Percentiles rank a stretch among this genome's conserved stretches.
Evolutionary conservation across 2,888 invertebrate species (phyloP).

Genomic region (Drosophila dives): DNA sequence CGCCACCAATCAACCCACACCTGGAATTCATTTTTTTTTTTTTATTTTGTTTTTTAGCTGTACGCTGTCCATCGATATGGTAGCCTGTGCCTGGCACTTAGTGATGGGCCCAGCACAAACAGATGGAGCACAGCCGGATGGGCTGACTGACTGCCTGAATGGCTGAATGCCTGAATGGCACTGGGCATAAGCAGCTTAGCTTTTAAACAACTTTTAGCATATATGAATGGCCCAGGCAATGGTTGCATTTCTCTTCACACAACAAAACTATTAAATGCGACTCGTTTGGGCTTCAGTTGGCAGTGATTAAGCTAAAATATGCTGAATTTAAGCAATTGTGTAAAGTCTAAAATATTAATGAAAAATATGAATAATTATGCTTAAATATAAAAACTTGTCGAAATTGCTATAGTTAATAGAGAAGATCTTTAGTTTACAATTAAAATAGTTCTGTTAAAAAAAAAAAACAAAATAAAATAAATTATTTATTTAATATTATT

Average conservation of each 20-base stretch:
- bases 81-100: constrained; percentile 58
- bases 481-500: not conserved
- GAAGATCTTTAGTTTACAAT: not conserved
- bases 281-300: constrained; percentile 13
- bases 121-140: constrained; percentile 29
- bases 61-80: constrained; percentile 55
- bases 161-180: constrained; percentile 28
- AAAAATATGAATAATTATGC: too few species aligned
- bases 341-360: not conserved
- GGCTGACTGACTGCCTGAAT: constrained; percentile 27
- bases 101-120: constrained; percentile 28
- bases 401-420: accelerated
- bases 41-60: constrained; percentile 1
- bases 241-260: constrained; percentile 8
- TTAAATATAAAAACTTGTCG: not conserved
- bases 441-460: too few species aligned
- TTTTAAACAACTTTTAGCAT: constrained; percentile 66
- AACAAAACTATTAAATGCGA: constrained; percentile 32
- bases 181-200: constrained; percentile 70
- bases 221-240: constrained; percentile 27
- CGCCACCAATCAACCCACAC: constrained; percentile 74
- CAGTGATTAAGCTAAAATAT: constrained; percentile 33
- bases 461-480: not conserved
- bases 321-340: not conserved
- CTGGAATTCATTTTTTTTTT: constrained; percentile 39